Evolutionary conservation across 2,797 vertebrate genomes (phyloP), one percentile per base, ranked within the genome.

Genomic region (Telmatherina bonti): DNA sequence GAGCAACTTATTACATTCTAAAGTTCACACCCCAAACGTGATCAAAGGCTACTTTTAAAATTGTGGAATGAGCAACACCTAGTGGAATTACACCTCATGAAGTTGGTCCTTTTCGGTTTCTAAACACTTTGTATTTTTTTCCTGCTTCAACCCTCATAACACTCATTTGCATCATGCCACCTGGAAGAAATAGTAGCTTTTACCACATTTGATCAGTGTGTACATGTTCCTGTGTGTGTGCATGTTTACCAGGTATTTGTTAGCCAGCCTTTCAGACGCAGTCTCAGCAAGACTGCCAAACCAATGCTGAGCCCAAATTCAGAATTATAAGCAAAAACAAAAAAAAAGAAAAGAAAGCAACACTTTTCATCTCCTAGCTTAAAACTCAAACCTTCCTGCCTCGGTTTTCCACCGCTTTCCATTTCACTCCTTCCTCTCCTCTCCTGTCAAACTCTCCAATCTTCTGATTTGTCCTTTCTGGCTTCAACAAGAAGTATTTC

Each of bases 351-450:
- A 74, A 75, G 18, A 68, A 75, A 85, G 74, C 74, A 86, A 74
- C 76, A 79, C 78, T 87, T 89, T 90, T 91, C 86, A 89, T 90
- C 91, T 85, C 72, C 57, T 71, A 77, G 74, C 84, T 84, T 88
- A 83, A 88, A 88, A 49, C 43, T 84, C 83, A 81, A 84, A 80
- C 73, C 51, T 78, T 83, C 80, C 74, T 82, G 47, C 67, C 62
- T 83, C 51, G 76, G 67, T 75, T 84, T 72, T 75, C 74, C 62
- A 68, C 63, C 67, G 73, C 60, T 63, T 69, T 58, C 60, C 29
- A 0, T 62, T 70, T 72, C 61, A 20, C 43, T 24, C 62, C 55
- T 49, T 41, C 57, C 67, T 26, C 57, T 51, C 59, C 47, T 61
- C 51, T 72, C 76, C 87, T 85, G 63, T 85, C 83, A 81, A 58